Evolutionary conservation across 2,113 vertebrate genomes (phyloP).

Genomic region (Zeus faber): DNA sequence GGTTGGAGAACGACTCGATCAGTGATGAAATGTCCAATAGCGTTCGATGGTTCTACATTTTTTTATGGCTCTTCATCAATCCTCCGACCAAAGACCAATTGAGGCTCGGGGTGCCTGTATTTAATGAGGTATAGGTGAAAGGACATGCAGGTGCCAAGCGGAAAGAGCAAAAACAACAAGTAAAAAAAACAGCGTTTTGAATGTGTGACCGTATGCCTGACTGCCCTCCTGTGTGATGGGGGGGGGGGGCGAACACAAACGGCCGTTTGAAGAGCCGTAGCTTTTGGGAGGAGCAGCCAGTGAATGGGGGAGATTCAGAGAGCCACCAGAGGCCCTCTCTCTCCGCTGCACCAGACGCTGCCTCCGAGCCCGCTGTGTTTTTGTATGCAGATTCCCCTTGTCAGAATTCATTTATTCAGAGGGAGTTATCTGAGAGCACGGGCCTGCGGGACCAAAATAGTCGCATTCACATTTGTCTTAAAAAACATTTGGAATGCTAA

Average conservation of each 20-base stretch:
- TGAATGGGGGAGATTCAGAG: slow-evolving; percentile 60
- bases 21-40: too few relatives aligned
- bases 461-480: slow-evolving; percentile 58
- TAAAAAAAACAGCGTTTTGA: slow-evolving; percentile 31
- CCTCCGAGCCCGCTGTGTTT: slow-evolving; percentile 64
- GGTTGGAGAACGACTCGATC: too few relatives aligned
- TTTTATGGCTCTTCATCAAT: background rate
- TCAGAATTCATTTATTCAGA: slow-evolving; percentile 73
- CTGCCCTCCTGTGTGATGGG: slow-evolving; percentile 29
- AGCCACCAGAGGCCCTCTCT: slow-evolving; percentile 25
- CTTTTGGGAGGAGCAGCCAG: slow-evolving; percentile 38
- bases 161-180: too few relatives aligned
- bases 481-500: slow-evolving; percentile 70
- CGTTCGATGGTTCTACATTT: too few relatives aligned
- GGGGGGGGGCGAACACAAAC: slow-evolving; percentile 49
- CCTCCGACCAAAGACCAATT: too few relatives aligned
- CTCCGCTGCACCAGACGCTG: slow-evolving; percentile 33
- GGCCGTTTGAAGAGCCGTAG: slow-evolving; percentile 57
- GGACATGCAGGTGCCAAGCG: slow-evolving; percentile 46
- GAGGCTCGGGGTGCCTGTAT: background rate
- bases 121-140: slow-evolving; percentile 3
- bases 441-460: slow-evolving; percentile 62
- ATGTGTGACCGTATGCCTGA: slow-evolving; percentile 46
- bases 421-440: slow-evolving; percentile 57
- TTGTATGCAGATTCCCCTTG: slow-evolving; percentile 73